Percentiles rank a stretch among this genome's conserved stretches.
Evolutionary conservation across 2,797 vertebrate genomes (phyloP).

Genomic region (Myotis findleyi): DNA sequence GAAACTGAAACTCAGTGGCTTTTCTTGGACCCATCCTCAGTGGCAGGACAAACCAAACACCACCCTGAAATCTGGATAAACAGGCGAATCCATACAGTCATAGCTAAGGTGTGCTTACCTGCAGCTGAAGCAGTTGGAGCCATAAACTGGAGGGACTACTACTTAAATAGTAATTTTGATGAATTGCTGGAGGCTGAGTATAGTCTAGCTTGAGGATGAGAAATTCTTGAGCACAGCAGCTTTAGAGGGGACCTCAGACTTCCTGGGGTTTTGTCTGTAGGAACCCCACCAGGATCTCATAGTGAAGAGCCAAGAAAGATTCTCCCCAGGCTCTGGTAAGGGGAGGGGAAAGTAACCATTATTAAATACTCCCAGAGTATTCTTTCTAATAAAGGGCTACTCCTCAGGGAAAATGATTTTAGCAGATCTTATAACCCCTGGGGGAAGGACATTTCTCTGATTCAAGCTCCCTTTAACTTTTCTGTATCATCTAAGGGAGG

Average conservation of each 20-base stretch:
- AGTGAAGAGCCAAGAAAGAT: background rate
- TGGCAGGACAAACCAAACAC: background rate
- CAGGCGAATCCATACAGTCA: background rate
- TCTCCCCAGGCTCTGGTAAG: background rate
- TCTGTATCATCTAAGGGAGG: background rate
- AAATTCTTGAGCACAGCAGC: background rate
- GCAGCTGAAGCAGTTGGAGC: background rate
- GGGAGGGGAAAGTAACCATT: background rate
- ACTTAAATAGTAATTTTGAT: background rate
- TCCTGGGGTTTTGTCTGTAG: background rate
- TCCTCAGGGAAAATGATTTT: background rate
- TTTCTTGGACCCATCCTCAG: background rate
- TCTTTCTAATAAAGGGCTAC: background rate
- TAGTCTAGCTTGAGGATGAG: background rate
- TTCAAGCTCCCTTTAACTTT: background rate
- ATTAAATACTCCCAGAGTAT: background rate
- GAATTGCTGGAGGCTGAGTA: background rate
- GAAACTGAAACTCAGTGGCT: background rate
- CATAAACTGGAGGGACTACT: too few relatives aligned
- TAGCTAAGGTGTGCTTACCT: background rate
- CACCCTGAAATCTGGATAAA: background rate
- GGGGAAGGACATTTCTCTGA: background rate
- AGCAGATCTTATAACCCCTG: background rate
- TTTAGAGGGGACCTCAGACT: background rate
- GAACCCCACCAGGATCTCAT: background rate